These are phyloP conservation scores for Pegoplata infirma DNA, from an alignment of 2,888 invertebrate genomes.

Conservation along the genomic window DNA sequence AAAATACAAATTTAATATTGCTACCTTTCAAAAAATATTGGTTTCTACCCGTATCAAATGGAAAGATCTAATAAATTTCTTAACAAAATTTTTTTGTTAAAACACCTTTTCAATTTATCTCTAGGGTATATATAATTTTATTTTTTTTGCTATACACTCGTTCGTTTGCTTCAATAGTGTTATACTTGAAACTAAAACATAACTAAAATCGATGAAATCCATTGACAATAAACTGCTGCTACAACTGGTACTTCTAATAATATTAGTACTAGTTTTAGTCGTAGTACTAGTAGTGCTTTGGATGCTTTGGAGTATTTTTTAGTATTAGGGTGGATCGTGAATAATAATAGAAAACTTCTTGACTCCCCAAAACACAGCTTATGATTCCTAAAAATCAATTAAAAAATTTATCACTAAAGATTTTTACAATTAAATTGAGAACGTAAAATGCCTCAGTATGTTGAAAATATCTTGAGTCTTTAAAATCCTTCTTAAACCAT, in stretches of 20 bases:
- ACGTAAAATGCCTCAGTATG: no score
- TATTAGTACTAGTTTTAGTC: no score
- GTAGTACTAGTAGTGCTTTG: no score
- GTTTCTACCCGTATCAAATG: neutral
- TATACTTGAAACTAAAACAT: neutral
- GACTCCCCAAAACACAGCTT: no score
- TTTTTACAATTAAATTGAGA: no score
- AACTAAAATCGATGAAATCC: conserved; percentile 45
- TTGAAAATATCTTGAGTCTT: no score
- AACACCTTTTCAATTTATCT: conserved; percentile 46
- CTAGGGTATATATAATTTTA: conserved; percentile 38
- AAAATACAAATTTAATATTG: neutral
- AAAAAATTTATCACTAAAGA: no score
- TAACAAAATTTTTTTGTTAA: conserved; percentile 7
- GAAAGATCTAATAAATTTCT: neutral
- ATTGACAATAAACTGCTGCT: conserved; percentile 41
- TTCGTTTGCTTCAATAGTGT: neutral
- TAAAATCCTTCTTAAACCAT: no score
- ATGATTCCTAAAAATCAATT: no score
- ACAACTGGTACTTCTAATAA: neutral
- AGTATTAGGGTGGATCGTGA: no score
- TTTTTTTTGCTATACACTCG: neutral
- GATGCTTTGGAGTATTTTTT: no score
- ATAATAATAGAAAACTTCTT: no score
- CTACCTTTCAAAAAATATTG: neutral